Conservation (phyloP, 2,888 invertebrate genomes). For the Anorthoa munda region DNA sequence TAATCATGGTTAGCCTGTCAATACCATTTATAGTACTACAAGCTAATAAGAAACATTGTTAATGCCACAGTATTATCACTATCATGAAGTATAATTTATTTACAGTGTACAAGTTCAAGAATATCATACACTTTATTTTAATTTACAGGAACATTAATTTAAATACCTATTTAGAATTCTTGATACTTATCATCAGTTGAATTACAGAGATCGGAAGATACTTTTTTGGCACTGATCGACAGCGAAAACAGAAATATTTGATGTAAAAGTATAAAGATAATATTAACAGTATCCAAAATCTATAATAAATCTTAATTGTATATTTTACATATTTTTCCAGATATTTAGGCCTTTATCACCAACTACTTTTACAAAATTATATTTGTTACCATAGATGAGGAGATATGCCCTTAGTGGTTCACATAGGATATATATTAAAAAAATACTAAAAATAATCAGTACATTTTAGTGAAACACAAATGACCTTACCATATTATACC, state of each 20-base stretch:
- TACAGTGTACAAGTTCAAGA: slow-evolving; percentile 54
- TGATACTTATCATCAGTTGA: slow-evolving; percentile 33
- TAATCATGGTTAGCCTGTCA: slow-evolving; percentile 1
- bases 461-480: slow-evolving; percentile 89
- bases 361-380: slow-evolving; percentile 59
- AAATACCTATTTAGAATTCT: slow-evolving; percentile 50
- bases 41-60: slow-evolving; percentile 43
- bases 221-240: slow-evolving; percentile 62
- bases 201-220: slow-evolving; percentile 41
- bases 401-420: slow-evolving; percentile 82
- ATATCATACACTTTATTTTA: slow-evolving; percentile 48
- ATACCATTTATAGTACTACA: slow-evolving; percentile 20
- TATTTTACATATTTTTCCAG: slow-evolving; percentile 55
- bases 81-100: slow-evolving; percentile 48
- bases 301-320: slow-evolving; percentile 60
- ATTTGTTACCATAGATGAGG: slow-evolving; percentile 86
- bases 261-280: slow-evolving; percentile 63
- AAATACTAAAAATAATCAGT: slow-evolving; percentile 90
- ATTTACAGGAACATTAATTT: slow-evolving; percentile 64
- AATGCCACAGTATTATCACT: slow-evolving; percentile 41
- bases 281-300: slow-evolving; percentile 63
- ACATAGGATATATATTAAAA: slow-evolving; percentile 84
- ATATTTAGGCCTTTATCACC: slow-evolving; percentile 67
- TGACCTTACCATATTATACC: slow-evolving; percentile 78
- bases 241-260: slow-evolving; percentile 51